Base-by-base conservation (phyloP, 2,888 invertebrate genomes). In the Falcaria lacertinaria region DNA sequence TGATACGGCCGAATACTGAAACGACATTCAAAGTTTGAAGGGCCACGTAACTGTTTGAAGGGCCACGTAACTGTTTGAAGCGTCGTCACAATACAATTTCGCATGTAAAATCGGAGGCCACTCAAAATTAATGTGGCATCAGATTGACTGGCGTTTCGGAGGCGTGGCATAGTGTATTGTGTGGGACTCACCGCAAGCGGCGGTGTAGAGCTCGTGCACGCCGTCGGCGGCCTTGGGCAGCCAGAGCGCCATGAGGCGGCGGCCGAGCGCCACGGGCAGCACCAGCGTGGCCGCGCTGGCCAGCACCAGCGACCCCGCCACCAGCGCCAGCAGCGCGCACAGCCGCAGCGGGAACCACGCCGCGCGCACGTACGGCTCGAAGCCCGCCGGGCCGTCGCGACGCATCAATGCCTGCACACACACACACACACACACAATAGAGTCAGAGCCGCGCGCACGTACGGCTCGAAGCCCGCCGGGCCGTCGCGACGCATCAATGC, bases 201-300 rank as follows among this genome's bases (percentile, higher is more conserved):
- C 96, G 0, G 98, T 98, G 76, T 99, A 99, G 3, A 99, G 84
- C 81, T 99, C 99, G 77, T 99, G 98, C 0, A 98, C 96, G 14
- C 93, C 91, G n/a, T 92, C 89, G 0, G 90, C 69, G 1, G 88
- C 84, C 51, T 90, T 90, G 0, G 89, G 88, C 19, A 96, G 90
- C 96, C 97, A 97, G 4, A 97, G 64, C 0, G 95, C 92, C 96
- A 98, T 97, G 15, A 97, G 93, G 60, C 94, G 92, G 11, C 98
- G 92, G 1, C 98, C 98, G 50, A 98, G 91, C 85, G 95, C 96
- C 11, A 98, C 97, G 11, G 99, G 98, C 35, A 98, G 91, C 1
- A 97, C 89, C 71, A 97, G 91, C 33, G 96, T 95, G 15, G 96
- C 82, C 1, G 98, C 91, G 66, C 97, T 97, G 33, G 95, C 95